phyloP scores from a whole-genome alignment of 2,113 vertebrate genomes.

The Cichladusa arquata region DNA sequence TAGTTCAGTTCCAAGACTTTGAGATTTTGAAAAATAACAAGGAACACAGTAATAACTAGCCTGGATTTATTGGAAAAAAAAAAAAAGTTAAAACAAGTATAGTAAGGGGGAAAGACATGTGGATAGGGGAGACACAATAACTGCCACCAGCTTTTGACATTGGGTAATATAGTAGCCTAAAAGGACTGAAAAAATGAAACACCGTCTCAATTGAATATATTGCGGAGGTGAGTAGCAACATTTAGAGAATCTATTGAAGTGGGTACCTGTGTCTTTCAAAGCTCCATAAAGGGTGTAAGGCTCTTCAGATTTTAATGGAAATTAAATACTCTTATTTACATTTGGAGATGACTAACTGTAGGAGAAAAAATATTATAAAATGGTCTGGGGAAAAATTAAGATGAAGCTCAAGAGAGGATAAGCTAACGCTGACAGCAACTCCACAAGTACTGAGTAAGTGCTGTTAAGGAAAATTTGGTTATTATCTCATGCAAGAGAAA shows the following conservation, averaged over 20 bases:
- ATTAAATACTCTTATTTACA: neutral
- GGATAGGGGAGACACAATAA: neutral
- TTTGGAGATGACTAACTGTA: neutral
- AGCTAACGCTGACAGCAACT: neutral
- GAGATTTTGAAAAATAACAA: neutral
- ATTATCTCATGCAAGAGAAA: neutral
- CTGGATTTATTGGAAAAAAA: neutral
- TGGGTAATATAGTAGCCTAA: neutral
- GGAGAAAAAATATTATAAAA: neutral
- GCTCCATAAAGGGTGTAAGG: neutral
- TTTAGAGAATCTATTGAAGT: neutral
- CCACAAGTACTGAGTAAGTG: accelerated
- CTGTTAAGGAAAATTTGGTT: neutral
- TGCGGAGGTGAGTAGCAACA: neutral
- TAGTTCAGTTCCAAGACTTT: neutral
- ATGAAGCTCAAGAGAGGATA: neutral
- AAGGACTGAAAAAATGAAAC: neutral
- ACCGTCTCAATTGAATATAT: neutral
- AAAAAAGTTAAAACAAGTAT: neutral
- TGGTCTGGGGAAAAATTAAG: neutral
- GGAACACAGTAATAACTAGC: neutral
- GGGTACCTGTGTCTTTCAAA: accelerated
- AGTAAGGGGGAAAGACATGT: neutral
- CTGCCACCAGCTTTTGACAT: neutral
- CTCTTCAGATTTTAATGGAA: neutral